phyloP scores from a whole-genome alignment of 2,113 vertebrate species.

The Dermatemys mawii region DNA sequence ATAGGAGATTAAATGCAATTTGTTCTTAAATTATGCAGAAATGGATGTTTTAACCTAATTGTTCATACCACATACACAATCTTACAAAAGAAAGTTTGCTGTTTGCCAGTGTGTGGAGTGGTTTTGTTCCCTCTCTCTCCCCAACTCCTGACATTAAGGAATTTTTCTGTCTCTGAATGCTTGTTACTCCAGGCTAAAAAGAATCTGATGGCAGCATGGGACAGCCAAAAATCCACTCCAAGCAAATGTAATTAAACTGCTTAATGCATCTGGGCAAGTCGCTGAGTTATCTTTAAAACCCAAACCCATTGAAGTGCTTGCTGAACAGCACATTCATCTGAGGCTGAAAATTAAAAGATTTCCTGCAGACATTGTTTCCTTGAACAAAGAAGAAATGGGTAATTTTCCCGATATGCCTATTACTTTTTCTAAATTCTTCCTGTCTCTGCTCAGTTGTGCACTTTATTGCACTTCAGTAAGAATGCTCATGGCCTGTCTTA shows the following conservation, averaged over 20 bases:
- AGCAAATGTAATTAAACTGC: neutral
- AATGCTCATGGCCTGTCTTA: neutral
- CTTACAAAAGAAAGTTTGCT: neutral
- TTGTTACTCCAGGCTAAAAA: neutral
- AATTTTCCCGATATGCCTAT: neutral
- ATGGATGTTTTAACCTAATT: neutral
- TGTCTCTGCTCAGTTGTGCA: neutral
- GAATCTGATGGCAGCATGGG: neutral
- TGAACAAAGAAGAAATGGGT: neutral
- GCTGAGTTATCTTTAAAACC: neutral
- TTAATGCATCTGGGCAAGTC: neutral
- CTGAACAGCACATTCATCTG: neutral
- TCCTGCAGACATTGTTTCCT: neutral
- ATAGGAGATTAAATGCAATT: neutral
- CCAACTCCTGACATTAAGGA: neutral
- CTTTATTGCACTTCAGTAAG: neutral
- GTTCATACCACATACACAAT: fast-evolving
- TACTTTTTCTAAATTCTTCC: neutral
- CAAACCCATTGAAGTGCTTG: neutral
- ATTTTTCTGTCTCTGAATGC: neutral
- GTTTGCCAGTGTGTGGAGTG: neutral
- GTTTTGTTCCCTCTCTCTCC: neutral
- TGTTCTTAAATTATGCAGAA: neutral
- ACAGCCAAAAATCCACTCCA: neutral
- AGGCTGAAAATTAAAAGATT: neutral